phyloP scores from a whole-genome alignment of 2,888 invertebrate genomes.

The Caenorhabditis plicata region DNA sequence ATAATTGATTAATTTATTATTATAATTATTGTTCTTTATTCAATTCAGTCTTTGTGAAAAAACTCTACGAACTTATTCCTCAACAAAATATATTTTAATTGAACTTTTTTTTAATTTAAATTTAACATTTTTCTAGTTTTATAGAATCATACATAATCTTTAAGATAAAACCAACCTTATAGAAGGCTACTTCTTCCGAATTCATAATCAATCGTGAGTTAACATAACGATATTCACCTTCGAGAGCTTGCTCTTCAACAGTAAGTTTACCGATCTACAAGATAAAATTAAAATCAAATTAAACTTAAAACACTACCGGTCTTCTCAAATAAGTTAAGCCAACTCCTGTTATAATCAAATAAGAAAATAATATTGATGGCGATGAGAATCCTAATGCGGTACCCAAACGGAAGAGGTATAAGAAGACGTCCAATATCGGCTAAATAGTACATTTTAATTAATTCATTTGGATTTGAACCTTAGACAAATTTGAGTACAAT shows the following conservation, averaged over 20 bases:
- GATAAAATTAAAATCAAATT: not conserved
- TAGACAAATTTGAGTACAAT: conserved; percentile 91
- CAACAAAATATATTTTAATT: too few species aligned
- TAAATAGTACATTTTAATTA: conserved; percentile 49
- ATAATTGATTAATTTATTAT: too few species aligned
- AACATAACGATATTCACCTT: conserved; percentile 95
- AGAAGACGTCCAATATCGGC: conserved; percentile 88
- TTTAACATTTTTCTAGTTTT: too few species aligned
- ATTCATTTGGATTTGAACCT: conserved; percentile 70
- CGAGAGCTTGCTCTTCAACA: conserved; percentile 90
- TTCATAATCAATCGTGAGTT: conserved; percentile 94
- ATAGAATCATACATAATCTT: too few species aligned
- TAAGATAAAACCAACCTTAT: conserved; percentile 66
- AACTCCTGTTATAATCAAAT: conserved; percentile 83
- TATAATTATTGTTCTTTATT: too few species aligned
- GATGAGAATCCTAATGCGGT: conserved; percentile 83
- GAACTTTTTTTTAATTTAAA: too few species aligned
- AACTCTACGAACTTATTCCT: too few species aligned
- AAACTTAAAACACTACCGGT: conserved; percentile 39
- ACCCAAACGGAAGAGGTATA: conserved; percentile 87
- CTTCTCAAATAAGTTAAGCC: conserved; percentile 74
- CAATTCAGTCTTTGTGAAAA: too few species aligned
- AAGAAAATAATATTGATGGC: conserved; percentile 83
- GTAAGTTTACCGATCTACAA: conserved; percentile 76
- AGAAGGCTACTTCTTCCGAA: conserved; percentile 85